phyloP scores from a whole-genome alignment of 2,113 vertebrate species.

The Aplodontia rufa region DNA sequence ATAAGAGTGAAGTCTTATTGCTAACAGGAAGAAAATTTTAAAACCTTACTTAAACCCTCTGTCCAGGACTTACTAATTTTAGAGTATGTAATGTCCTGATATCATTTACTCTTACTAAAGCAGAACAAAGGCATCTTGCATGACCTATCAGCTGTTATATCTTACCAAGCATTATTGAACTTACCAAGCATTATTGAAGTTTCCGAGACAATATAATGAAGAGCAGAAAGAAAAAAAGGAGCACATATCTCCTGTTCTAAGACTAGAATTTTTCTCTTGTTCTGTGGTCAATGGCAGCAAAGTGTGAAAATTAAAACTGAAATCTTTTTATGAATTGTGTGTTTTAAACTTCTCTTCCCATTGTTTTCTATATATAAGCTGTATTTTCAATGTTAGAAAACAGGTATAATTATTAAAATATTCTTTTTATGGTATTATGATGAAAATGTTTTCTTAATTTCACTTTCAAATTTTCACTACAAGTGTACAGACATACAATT shows the following conservation, averaged over 20 bases:
- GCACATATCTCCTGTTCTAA: background rate
- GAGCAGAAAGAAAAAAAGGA: background rate
- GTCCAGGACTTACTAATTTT: conserved; percentile 1
- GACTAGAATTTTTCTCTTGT: background rate
- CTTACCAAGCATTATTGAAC: background rate
- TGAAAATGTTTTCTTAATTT: background rate
- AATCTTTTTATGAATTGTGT: background rate
- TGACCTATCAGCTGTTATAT: background rate
- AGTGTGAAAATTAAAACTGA: background rate
- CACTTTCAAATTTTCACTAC: conserved; percentile 15
- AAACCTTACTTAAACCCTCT: background rate
- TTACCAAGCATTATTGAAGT: background rate
- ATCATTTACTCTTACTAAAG: background rate
- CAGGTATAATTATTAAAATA: background rate
- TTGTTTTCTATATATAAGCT: background rate
- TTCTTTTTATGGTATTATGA: background rate
- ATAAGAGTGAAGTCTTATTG: background rate
- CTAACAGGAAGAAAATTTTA: background rate
- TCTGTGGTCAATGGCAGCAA: background rate
- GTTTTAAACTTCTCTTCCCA: background rate
- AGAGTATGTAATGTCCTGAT: background rate
- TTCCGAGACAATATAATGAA: background rate
- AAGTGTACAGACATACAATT: background rate
- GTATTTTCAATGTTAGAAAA: background rate
- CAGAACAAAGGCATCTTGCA: background rate